Base-by-base conservation (phyloP, 1,140 invertebrate species). In the Drosophila simulans region DNA sequence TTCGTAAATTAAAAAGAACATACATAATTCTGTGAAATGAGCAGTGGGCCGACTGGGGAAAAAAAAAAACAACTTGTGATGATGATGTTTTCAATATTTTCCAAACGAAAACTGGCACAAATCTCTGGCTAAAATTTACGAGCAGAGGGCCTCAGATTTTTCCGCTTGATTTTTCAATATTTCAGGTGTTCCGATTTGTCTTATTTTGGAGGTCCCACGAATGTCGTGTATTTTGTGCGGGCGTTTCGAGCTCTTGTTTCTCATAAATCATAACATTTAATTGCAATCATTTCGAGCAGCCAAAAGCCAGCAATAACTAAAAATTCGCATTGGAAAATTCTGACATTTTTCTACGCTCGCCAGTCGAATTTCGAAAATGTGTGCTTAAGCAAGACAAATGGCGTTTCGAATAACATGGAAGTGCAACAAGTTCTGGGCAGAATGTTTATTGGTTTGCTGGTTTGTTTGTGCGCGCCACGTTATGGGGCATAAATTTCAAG, bases 191-290 rank as follows among this genome's bases (percentile, higher is more conserved):
- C 46, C 45, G 56, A 68, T 76, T 42, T 59, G 58, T 78, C 81
- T 80, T 49, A 17, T 58, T 77, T 84, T 57, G 68, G 42, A 51
- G 49, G 46, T 48, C 34, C 64, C 34, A 52, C 49, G 56, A 31
- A 39, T 60, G 27, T 43, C 15, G 39, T 31, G 37, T 52, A 13
- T 65, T 66, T 57, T 34, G 84, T 59, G 83, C 58, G 68, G 84
- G 84, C 68, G 83, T 80, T 71, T 59, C 22, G 58, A 51, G 35
- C 53, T 31, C 11, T 56, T 43, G 11, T 49, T 84, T 57, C 37
- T 37, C 53, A 89, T 88, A 80, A 90, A 90, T 88, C 76, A 88
- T 77, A 66, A 66, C 46, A 71, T 83, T 88, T 88, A 84, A 84
- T 88, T 89, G 84, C 84, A 80, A 90, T 77, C 55, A 84, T 84